These are phyloP conservation scores for Polyommatus icarus DNA, from an alignment of 2,888 invertebrate species.

Conservation along the genomic window DNA sequence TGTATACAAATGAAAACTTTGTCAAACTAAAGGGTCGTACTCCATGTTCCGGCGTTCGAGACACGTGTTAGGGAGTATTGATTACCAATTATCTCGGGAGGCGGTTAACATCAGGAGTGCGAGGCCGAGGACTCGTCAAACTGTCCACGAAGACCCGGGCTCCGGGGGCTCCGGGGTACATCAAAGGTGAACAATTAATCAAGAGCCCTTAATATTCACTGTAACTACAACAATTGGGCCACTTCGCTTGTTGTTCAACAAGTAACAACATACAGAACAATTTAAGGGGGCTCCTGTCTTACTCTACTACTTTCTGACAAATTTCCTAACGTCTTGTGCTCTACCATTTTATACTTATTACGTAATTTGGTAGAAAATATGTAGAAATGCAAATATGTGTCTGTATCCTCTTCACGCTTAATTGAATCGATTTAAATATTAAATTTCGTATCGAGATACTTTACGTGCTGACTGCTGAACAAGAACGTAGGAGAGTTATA, in stretches of 20 bases:
- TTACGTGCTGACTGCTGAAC: no score
- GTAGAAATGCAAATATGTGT: no score
- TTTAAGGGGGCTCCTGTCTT: not conserved
- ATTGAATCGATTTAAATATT: no score
- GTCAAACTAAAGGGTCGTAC: not conserved
- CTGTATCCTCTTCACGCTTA: not conserved
- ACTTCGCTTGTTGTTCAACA: not conserved
- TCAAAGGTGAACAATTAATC: constrained; percentile 2
- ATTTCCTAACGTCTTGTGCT: not conserved
- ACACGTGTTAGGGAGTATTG: not conserved
- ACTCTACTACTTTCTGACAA: not conserved
- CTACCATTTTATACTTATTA: no score
- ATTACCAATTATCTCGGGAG: not conserved
- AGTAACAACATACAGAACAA: not conserved
- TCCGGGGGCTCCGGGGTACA: not conserved
- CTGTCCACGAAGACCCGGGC: not conserved
- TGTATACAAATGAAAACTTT: not conserved
- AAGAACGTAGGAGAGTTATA: no score
- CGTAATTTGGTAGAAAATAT: no score
- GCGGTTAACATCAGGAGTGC: not conserved
- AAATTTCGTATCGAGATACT: no score
- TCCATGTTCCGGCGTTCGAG: not conserved
- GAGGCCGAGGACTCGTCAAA: not conserved
- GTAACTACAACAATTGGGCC: not conserved
- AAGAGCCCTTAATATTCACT: not conserved